Evolutionary conservation across 30 jellyfish, hydroid and myxozoan species (phyloP).

Genomic region (Rhopilema esculentum): DNA sequence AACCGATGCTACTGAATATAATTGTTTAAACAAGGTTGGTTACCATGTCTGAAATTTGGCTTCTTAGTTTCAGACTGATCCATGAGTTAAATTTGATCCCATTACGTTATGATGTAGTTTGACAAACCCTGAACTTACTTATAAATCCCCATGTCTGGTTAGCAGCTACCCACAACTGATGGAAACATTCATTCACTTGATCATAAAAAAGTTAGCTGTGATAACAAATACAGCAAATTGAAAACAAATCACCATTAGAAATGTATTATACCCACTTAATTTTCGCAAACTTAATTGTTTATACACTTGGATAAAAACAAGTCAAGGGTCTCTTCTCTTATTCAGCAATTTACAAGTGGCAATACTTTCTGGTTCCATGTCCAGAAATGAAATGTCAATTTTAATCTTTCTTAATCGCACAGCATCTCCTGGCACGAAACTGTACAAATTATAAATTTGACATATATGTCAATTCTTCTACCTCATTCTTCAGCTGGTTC

Average conservation of each 20-base stretch:
- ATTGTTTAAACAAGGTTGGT: no score
- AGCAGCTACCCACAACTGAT: no score
- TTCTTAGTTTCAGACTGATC: no score
- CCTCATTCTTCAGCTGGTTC: constrained; percentile 5
- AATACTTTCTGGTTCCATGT: neutral
- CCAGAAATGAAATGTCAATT: neutral
- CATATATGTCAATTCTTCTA: neutral
- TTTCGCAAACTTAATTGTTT: neutral
- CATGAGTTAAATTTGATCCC: no score
- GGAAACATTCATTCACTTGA: no score
- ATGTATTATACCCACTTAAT: neutral
- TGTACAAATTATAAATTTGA: neutral
- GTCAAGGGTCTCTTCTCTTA: neutral
- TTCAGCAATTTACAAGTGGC: neutral
- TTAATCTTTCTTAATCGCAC: neutral
- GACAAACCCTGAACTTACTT: no score
- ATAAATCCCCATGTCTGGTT: no score
- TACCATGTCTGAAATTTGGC: no score
- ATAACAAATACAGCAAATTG: neutral
- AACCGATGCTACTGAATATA: no score
- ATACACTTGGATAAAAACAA: neutral
- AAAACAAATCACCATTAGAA: neutral
- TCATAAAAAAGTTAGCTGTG: no score
- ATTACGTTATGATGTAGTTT: no score
- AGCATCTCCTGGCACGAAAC: neutral